phyloP scores from a whole-genome alignment of 2,113 vertebrate genomes.

The Melanostigma gelatinosum region DNA sequence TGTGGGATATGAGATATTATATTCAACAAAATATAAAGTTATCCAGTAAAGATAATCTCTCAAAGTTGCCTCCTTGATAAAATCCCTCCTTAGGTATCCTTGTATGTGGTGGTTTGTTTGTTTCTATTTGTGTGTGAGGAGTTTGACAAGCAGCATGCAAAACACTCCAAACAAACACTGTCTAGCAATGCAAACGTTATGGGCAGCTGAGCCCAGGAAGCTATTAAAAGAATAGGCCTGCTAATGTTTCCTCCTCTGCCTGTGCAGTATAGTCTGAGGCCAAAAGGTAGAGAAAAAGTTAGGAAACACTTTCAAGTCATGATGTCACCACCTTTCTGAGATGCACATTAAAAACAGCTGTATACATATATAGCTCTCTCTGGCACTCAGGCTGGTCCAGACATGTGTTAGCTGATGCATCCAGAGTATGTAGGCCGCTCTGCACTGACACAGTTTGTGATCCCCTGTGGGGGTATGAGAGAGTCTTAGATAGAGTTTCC shows the following conservation, averaged over 20 bases:
- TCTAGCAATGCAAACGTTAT: slow-evolving; percentile 40
- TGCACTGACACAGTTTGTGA: slow-evolving; percentile 55
- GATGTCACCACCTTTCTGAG: slow-evolving; percentile 3
- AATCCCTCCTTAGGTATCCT: neutral
- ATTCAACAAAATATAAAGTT: no score
- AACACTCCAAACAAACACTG: slow-evolving; percentile 40
- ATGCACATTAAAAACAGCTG: slow-evolving; percentile 27
- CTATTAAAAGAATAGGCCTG: slow-evolving; percentile 23
- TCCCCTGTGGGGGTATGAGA: slow-evolving; percentile 39
- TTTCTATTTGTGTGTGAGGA: neutral
- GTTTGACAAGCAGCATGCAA: slow-evolving; percentile 40
- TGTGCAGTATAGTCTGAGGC: neutral
- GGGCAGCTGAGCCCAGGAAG: neutral
- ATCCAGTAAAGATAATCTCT: neutral
- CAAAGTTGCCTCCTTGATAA: neutral
- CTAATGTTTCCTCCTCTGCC: neutral
- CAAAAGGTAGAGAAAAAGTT: neutral
- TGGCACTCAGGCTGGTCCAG: slow-evolving; percentile 30
- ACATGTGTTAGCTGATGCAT: slow-evolving; percentile 41
- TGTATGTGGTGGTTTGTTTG: neutral
- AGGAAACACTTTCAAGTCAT: slow-evolving; percentile 5
- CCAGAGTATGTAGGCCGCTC: slow-evolving; percentile 50
- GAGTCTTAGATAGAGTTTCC: slow-evolving; percentile 72
- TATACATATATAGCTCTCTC: slow-evolving; percentile 63
- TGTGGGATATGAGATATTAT: neutral